These are phyloP conservation scores for Drosophila albomicans DNA, from an alignment of 1,140 invertebrate genomes.

Conservation along the genomic window DNA sequence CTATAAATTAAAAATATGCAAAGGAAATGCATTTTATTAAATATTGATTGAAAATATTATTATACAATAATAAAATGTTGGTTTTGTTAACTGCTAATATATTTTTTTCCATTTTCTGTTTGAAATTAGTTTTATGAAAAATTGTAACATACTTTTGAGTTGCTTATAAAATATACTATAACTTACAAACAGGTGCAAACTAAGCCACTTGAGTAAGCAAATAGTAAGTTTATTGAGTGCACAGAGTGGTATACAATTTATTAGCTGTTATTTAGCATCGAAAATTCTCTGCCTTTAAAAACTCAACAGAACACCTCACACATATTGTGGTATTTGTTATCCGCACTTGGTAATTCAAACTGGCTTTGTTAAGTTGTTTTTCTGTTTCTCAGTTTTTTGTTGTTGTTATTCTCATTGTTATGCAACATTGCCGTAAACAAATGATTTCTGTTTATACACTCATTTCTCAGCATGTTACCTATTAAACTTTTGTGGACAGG, in stretches of 20 bases:
- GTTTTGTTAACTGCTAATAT: too few species aligned
- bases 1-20: too few species aligned
- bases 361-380: constrained; percentile 1
- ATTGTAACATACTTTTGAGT: too few species aligned
- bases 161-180: too few species aligned
- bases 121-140: too few species aligned
- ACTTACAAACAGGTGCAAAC: not conserved
- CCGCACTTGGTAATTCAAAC: not conserved
- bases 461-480: constrained; percentile 80
- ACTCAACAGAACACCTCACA: not conserved
- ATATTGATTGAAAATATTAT: too few species aligned
- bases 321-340: not conserved
- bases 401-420: constrained; percentile 5
- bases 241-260: not conserved
- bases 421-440: constrained; percentile 57
- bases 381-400: not conserved
- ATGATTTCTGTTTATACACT: constrained; percentile 78
- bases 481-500: constrained; percentile 82
- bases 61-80: too few species aligned
- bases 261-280: not conserved
- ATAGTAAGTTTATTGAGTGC: not conserved
- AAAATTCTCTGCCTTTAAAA: not conserved
- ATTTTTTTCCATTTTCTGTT: too few species aligned
- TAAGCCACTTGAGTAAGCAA: not conserved
- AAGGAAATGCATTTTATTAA: too few species aligned